A percentile compares a stretch with the other conserved stretches of the same genome.
phyloP scores from a whole-genome alignment of 2,888 invertebrate genomes.

The Hoplodrina ambigua region DNA sequence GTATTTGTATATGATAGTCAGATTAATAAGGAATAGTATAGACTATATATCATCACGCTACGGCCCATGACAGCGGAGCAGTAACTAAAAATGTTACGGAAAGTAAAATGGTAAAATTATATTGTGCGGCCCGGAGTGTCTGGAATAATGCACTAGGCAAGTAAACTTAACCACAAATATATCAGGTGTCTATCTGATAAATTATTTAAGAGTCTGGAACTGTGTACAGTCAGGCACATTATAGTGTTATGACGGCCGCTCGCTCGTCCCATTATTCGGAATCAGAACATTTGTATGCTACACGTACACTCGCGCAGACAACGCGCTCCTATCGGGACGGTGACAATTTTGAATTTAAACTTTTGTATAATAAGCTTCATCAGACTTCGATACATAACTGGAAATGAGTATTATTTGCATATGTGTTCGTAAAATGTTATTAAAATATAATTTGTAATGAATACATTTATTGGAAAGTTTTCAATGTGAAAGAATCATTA shows the following conservation, averaged over 20 bases:
- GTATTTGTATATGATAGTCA: too few relatives aligned
- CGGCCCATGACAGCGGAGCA: too few relatives aligned
- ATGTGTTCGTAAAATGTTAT: not conserved
- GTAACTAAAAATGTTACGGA: too few relatives aligned
- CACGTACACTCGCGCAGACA: constrained; percentile 60
- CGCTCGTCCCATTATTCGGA: constrained; percentile 64
- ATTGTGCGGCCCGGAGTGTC: not conserved
- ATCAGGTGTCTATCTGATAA: constrained; percentile 50
- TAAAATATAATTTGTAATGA: not conserved
- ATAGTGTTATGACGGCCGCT: constrained; percentile 50
- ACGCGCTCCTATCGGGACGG: constrained; percentile 59
- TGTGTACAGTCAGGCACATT: constrained; percentile 54
- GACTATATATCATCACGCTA: too few relatives aligned
- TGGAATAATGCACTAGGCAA: not conserved
- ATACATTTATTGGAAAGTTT: not conserved
- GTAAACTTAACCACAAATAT: constrained; percentile 20
- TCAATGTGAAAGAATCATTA: not conserved
- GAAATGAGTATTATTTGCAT: constrained; percentile 4
- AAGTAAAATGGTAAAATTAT: not conserved
- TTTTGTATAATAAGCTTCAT: constrained; percentile 50
- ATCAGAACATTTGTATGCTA: constrained; percentile 73
- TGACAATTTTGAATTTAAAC: constrained; percentile 60
- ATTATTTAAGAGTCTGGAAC: constrained; percentile 53
- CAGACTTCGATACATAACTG: constrained; percentile 32
- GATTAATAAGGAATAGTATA: too few relatives aligned